Conservation (phyloP, 2,113 vertebrate genomes). For the Albula glossodonta region DNA sequence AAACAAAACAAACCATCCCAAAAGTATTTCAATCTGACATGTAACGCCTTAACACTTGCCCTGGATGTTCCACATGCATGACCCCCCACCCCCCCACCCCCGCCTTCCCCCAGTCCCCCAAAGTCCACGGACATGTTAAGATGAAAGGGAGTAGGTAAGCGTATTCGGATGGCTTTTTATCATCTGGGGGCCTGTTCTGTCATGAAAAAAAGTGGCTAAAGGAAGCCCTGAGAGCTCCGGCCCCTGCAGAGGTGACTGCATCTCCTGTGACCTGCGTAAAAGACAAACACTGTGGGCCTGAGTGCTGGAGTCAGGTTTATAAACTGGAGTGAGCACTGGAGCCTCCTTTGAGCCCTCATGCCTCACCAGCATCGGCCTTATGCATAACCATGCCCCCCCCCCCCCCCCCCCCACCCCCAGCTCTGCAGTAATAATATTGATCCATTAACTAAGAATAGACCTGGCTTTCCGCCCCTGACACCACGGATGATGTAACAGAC, state of each 20-base stretch:
- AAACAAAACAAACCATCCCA: slow-evolving; percentile 7
- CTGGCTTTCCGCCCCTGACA: slow-evolving; percentile 33
- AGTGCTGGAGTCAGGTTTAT: slow-evolving; percentile 58
- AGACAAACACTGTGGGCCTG: slow-evolving; percentile 51
- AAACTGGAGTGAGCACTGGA: slow-evolving; percentile 55
- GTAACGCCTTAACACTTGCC: neutral
- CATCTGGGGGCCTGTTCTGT: slow-evolving; percentile 23
- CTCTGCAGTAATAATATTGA: slow-evolving; percentile 49
- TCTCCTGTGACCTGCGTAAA: slow-evolving; percentile 58
- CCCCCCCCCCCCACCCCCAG: slow-evolving; percentile 44
- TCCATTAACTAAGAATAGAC: slow-evolving; percentile 34
- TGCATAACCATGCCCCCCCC: slow-evolving; percentile 33
- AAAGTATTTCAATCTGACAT: neutral
- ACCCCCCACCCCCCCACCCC: neutral
- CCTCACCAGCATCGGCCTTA: slow-evolving; percentile 19
- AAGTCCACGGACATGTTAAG: neutral
- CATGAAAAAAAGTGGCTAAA: neutral
- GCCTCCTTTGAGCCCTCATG: slow-evolving; percentile 24
- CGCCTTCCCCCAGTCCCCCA: too few relatives aligned
- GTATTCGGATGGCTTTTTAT: slow-evolving; percentile 38
- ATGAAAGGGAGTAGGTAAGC: slow-evolving; percentile 14
- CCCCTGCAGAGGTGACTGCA: slow-evolving; percentile 58
- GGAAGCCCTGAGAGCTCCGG: slow-evolving; percentile 30
- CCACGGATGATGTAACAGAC: slow-evolving; percentile 51
- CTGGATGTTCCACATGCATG: neutral